A percentile compares a stretch with the other conserved stretches of the same genome.
These are phyloP conservation scores for Hippopotamus amphibius DNA, from an alignment of 2,113 vertebrate genomes.

Conservation along the genomic window DNA sequence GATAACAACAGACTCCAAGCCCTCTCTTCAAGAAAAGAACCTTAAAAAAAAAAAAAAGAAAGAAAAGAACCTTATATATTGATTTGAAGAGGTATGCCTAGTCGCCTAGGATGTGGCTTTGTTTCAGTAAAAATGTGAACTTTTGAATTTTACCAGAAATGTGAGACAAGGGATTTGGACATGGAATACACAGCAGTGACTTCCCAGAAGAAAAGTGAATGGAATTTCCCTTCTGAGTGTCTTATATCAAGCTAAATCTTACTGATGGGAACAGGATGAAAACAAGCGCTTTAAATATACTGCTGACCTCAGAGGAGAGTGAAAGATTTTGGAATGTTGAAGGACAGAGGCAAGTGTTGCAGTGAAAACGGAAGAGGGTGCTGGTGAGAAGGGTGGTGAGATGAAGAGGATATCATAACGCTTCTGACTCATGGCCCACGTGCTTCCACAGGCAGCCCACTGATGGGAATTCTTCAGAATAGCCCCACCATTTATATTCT, in stretches of 20 bases:
- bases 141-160: conserved; percentile 56
- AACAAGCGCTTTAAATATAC: conserved; percentile 33
- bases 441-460: not conserved
- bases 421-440: not conserved
- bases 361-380: not conserved
- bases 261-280: conserved; percentile 58
- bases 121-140: conserved; percentile 9
- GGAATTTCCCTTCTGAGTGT: conserved; percentile 50
- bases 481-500: rapidly evolving
- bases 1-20: no score
- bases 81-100: not conserved
- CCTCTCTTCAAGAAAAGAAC: not conserved
- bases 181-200: not conserved
- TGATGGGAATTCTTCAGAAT: not conserved
- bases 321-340: not conserved
- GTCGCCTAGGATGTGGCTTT: not conserved
- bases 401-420: not conserved
- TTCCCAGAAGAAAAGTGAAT: conserved; percentile 68
- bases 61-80: not conserved
- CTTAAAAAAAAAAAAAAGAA: not conserved
- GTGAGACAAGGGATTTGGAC: conserved; percentile 13
- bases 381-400: not conserved
- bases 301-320: not conserved
- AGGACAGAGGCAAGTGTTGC: conserved; percentile 50
- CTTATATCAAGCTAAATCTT: conserved; percentile 47